Percentiles rank a stretch among this genome's conserved stretches.
phyloP scores from a whole-genome alignment of 1,140 invertebrate genomes.

The Tribolium madens region DNA sequence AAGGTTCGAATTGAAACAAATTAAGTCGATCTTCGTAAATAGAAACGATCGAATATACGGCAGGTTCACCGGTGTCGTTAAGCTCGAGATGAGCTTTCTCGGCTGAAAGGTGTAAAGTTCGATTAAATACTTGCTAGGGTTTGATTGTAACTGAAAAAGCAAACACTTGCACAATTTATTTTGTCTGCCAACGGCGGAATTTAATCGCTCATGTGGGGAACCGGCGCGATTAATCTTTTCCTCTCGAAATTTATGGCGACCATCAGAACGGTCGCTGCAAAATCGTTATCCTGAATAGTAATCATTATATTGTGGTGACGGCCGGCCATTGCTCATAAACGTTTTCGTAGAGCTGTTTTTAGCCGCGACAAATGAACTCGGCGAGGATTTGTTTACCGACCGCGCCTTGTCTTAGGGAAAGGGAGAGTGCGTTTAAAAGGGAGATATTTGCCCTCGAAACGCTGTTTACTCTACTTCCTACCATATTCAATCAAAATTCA shows the following conservation, averaged over 20 bases:
- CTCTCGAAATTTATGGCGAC: slow-evolving; percentile 48
- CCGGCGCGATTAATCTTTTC: slow-evolving; percentile 50
- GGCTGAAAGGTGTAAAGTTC: slow-evolving; percentile 34
- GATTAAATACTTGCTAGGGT: slow-evolving; percentile 44
- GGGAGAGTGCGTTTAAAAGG: slow-evolving; percentile 12
- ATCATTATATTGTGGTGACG: slow-evolving; percentile 47
- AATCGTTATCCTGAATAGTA: slow-evolving; percentile 48
- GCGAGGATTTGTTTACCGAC: neutral
- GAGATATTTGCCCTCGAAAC: neutral
- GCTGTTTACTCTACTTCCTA: slow-evolving; percentile 4
- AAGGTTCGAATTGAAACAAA: slow-evolving; percentile 3
- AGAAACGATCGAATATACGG: slow-evolving; percentile 20
- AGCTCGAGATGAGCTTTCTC: slow-evolving; percentile 10
- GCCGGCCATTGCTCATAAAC: slow-evolving; percentile 39
- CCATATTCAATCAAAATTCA: slow-evolving; percentile 14
- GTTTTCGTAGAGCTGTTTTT: slow-evolving; percentile 5
- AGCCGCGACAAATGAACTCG: neutral
- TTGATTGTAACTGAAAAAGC: slow-evolving; percentile 54
- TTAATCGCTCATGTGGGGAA: slow-evolving; percentile 52
- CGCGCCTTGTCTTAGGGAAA: neutral
- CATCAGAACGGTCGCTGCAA: slow-evolving; percentile 46
- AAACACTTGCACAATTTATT: slow-evolving; percentile 54
- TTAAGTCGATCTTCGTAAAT: slow-evolving; percentile 27
- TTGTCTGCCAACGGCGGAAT: slow-evolving; percentile 46
- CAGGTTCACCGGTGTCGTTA: slow-evolving; percentile 2